Conservation (phyloP, 2,113 vertebrate genomes). For the Dermatemys mawii region DNA sequence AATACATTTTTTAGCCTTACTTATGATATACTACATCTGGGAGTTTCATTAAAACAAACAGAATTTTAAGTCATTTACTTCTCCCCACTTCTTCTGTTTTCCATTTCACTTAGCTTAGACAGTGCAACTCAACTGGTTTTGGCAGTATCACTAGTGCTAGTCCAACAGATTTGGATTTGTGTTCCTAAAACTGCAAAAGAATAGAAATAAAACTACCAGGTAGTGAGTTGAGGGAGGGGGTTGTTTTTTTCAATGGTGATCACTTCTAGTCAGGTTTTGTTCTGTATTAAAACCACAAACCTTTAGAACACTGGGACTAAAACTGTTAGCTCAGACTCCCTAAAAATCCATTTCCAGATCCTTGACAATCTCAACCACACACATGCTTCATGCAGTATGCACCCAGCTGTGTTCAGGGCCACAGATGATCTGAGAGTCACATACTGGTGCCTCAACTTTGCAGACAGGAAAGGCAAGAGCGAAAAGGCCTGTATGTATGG, state of each 20-base stretch:
- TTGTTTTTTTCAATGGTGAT: neutral
- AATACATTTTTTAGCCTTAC: neutral
- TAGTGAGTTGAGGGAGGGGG: neutral
- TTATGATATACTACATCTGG: neutral
- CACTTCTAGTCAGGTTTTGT: neutral
- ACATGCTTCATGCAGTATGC: neutral
- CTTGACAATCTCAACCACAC: neutral
- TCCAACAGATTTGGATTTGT: neutral
- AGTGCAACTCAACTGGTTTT: neutral
- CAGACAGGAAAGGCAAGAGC: neutral
- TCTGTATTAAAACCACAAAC: neutral
- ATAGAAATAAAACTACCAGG: neutral
- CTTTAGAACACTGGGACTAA: neutral
- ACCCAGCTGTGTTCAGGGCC: neutral
- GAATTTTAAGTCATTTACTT: neutral
- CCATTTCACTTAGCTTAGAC: neutral
- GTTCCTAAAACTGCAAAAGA: neutral
- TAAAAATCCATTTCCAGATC: neutral
- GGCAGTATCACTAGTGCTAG: neutral
- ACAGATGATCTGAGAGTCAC: neutral
- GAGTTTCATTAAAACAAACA: neutral
- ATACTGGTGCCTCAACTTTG: neutral
- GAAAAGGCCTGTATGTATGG: accelerated
- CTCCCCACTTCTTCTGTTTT: neutral
- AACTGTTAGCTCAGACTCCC: neutral